phyloP scores from a whole-genome alignment of 1,140 invertebrate species.

The Atta cephalotes region DNA sequence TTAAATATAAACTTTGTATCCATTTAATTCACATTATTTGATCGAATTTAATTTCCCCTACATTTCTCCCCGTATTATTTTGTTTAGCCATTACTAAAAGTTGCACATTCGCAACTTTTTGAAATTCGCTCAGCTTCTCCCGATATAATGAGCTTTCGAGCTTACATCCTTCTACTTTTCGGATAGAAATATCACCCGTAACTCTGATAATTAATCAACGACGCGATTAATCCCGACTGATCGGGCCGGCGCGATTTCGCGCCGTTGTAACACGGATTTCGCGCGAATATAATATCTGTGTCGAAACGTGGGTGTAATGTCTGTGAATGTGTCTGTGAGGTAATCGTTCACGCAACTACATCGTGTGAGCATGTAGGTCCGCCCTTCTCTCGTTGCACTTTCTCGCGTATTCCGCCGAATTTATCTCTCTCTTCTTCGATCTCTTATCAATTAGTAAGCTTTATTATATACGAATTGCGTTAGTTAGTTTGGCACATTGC shows the following conservation, averaged over 20 bases:
- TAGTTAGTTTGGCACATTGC: slow-evolving; percentile 60
- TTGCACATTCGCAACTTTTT: neutral
- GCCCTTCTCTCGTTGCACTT: slow-evolving; percentile 22
- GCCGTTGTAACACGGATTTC: slow-evolving; percentile 9
- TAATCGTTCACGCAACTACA: slow-evolving; percentile 57
- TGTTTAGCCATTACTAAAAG: neutral
- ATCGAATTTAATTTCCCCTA: neutral
- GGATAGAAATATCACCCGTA: slow-evolving; percentile 12
- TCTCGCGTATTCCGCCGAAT: slow-evolving; percentile 6
- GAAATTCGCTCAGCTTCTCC: neutral
- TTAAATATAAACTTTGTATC: neutral
- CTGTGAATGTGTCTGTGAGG: slow-evolving; percentile 46
- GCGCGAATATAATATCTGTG: slow-evolving; percentile 17
- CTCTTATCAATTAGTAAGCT: slow-evolving; percentile 38
- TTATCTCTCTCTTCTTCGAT: neutral
- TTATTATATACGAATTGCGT: slow-evolving; percentile 40
- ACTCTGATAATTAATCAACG: slow-evolving; percentile 46
- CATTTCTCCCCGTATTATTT: neutral
- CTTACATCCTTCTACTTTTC: slow-evolving; percentile 27
- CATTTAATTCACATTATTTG: neutral
- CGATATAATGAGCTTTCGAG: neutral
- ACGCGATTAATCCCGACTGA: slow-evolving; percentile 6
- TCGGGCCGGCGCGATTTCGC: neutral
- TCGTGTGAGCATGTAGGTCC: slow-evolving; percentile 46
- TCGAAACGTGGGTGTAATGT: neutral